phyloP scores from a whole-genome alignment of 2,888 invertebrate genomes.

The Gerris lacustris region DNA sequence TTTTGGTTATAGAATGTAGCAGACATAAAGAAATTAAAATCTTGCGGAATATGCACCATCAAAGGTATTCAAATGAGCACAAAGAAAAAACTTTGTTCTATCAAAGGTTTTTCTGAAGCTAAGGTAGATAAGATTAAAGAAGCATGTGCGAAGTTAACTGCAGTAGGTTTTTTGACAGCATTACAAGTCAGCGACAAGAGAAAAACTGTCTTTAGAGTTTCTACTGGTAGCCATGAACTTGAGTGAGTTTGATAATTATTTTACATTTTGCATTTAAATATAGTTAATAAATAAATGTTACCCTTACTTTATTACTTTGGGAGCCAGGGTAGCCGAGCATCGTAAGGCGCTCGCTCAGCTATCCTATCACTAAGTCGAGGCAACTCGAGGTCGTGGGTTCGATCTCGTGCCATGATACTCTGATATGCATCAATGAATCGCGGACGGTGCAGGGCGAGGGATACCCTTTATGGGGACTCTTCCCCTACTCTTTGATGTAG shows the following conservation, averaged over 20 bases:
- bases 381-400: too few species aligned
- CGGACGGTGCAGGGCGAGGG: too few species aligned
- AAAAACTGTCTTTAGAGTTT: slow-evolving; percentile 58
- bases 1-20: slow-evolving; percentile 43
- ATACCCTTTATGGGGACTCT: too few species aligned
- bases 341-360: too few species aligned
- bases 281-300: slow-evolving; percentile 12
- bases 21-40: slow-evolving; percentile 64
- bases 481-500: too few species aligned
- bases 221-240: slow-evolving; percentile 52
- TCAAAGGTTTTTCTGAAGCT: slow-evolving; percentile 63
- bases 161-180: slow-evolving; percentile 58
- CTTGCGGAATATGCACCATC: slow-evolving; percentile 63
- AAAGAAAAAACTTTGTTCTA: slow-evolving; percentile 53
- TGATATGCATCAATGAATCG: too few species aligned
- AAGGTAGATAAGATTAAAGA: slow-evolving; percentile 72
- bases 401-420: too few species aligned
- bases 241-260: slow-evolving; percentile 46
- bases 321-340: not conserved
- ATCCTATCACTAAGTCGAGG: too few species aligned
- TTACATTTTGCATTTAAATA: not conserved
- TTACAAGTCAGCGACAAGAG: slow-evolving; percentile 59
- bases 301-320: not conserved
- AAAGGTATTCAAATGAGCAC: slow-evolving; percentile 73
- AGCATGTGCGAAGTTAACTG: slow-evolving; percentile 52